phyloP scores from a whole-genome alignment of 1,140 invertebrate genomes.

The Lepidurus arcticus region DNA sequence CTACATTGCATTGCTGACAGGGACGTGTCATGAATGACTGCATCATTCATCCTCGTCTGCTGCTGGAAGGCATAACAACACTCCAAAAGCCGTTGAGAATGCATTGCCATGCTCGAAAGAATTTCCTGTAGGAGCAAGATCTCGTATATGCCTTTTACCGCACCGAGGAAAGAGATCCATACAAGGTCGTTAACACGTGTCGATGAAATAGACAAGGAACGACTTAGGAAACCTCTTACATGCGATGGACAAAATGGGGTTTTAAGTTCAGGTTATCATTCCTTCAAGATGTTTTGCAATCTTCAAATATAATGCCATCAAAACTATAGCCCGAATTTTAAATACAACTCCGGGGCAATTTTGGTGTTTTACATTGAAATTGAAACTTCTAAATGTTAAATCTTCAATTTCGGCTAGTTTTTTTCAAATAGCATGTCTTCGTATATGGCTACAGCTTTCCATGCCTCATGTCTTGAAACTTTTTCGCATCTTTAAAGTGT shows the following conservation, averaged over 20 bases:
- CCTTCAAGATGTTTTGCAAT: too few relatives aligned
- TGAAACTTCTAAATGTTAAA: too few relatives aligned
- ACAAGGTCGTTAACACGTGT: constrained; percentile 18
- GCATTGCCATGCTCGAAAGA: constrained; percentile 18
- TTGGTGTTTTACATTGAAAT: too few relatives aligned
- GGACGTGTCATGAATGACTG: not conserved
- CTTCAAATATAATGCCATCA: too few relatives aligned
- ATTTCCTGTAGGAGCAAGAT: not conserved
- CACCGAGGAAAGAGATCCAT: not conserved
- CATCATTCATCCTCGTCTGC: not conserved
- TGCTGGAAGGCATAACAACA: constrained; percentile 10
- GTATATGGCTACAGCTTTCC: too few relatives aligned
- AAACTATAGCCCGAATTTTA: too few relatives aligned
- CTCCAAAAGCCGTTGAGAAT: not conserved
- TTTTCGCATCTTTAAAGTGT: too few relatives aligned
- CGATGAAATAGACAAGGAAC: not conserved
- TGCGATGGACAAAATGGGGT: not conserved
- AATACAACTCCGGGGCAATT: too few relatives aligned
- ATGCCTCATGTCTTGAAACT: too few relatives aligned
- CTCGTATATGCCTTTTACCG: not conserved
- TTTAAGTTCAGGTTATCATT: too few relatives aligned
- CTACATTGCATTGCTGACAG: not conserved
- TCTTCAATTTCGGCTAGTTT: too few relatives aligned
- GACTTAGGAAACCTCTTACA: not conserved
- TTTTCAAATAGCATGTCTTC: too few relatives aligned